Evolutionary conservation across 2,797 vertebrate genomes (phyloP), one percentile per base, ranked within the genome.

Genomic region (Agapornis canus): DNA sequence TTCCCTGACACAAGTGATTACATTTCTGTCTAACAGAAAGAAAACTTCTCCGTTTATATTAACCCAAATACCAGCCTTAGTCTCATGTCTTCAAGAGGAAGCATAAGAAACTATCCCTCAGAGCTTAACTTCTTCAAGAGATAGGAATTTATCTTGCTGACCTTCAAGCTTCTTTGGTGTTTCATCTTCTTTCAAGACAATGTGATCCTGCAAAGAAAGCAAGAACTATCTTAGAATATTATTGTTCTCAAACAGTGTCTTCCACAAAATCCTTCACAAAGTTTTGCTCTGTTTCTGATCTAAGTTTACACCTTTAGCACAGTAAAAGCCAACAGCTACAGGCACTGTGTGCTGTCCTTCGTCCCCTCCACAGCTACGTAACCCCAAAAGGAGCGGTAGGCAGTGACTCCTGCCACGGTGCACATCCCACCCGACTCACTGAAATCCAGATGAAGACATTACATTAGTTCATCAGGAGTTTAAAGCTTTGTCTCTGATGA

Each of bases 141-240:
- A 51, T 78, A 83, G 48, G 2, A 48, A 54, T 71, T 79, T 68
- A 14, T 89, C 59, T 64, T 95, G 72, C 92, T 96, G 92, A 98
- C 97, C 96, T 97, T 90, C 97, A 17, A 52, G 59, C 60, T 89
- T 92, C 27, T 72, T 89, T 56, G 89, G 92, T 8, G 79, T 85
- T 86, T 95, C 95, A 71, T 97, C 95, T 91, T 98, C 97, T 79
- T 96, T 90, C 73, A 98, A 92, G 35, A 98, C 84, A 64, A 97
- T 81, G 11, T 98, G 98, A 95, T 98, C 98, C 98, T 98, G 84
- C 39, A 96, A 96, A 32, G 61, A 94, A 78, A 92, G 29, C 42
- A 86, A 42, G 37, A 75, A 10, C 19, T 45, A 23, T 54, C 51
- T 90, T 31, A 90, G 47, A 22, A 7, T n/a, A 48, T 77, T 45